These are phyloP conservation scores for Chymomyza amoena DNA, from an alignment of 2,888 invertebrate genomes.

Conservation along the genomic window DNA sequence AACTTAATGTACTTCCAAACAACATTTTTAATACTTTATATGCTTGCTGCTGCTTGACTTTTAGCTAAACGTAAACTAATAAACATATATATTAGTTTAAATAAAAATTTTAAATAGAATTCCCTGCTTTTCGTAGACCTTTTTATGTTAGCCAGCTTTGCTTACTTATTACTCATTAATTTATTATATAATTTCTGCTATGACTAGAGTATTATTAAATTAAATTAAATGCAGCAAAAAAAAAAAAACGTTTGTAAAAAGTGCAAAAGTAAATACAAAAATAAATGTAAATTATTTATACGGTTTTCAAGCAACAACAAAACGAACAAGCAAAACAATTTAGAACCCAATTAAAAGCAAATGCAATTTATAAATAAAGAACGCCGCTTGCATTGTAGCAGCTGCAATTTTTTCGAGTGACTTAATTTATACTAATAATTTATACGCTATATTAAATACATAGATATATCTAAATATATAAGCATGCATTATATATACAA, in stretches of 20 bases:
- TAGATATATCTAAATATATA: slow-evolving; percentile 26
- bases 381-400: slow-evolving; percentile 53
- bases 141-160: slow-evolving; percentile 51
- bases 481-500: slow-evolving; percentile 43
- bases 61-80: slow-evolving; percentile 29
- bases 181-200: slow-evolving; percentile 59
- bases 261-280: slow-evolving; percentile 34
- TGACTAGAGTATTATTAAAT: slow-evolving; percentile 59
- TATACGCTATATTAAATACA: slow-evolving; percentile 49
- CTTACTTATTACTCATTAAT: slow-evolving; percentile 64
- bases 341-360: background rate
- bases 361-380: background rate
- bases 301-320: slow-evolving; percentile 18
- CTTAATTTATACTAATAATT: slow-evolving; percentile 72
- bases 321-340: slow-evolving; percentile 9
- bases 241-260: slow-evolving; percentile 30
- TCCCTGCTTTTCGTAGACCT: background rate
- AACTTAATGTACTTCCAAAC: slow-evolving; percentile 51
- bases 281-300: slow-evolving; percentile 25
- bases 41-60: slow-evolving; percentile 33
- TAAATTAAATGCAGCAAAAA: slow-evolving; percentile 3
- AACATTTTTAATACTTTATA: slow-evolving; percentile 20
- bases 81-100: background rate
- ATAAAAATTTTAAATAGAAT: background rate
- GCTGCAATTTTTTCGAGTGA: slow-evolving; percentile 66